Evolutionary conservation across 2,888 invertebrate genomes (phyloP).

Genomic region (Drosophila peninsularis): DNA sequence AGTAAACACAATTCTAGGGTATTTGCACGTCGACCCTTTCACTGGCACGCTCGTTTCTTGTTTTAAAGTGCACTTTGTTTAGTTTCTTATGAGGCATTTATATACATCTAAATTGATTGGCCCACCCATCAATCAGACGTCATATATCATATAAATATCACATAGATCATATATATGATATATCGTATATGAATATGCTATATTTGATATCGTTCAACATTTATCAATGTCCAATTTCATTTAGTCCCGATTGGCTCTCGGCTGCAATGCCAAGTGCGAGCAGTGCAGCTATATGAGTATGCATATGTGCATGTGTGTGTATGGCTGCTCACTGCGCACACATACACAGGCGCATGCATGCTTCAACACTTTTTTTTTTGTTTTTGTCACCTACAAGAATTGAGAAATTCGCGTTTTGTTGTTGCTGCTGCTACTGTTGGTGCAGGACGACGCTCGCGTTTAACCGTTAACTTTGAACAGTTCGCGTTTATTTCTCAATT

Average conservation of each 20-base stretch:
- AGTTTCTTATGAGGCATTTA: conserved; percentile 10
- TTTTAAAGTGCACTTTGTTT: conserved; percentile 16
- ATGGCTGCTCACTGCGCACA: not conserved
- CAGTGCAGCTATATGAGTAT: not conserved
- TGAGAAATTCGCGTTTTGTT: conserved; percentile 12
- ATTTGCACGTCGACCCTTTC: not conserved
- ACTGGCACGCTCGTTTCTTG: not conserved
- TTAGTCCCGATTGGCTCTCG: conserved; percentile 5
- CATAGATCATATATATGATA: conserved; percentile 9
- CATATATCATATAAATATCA: conserved; percentile 11
- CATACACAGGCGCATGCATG: not conserved
- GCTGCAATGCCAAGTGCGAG: conserved; percentile 13
- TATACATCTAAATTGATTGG: conserved; percentile 24
- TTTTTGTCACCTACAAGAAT: conserved; percentile 22
- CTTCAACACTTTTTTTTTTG: not conserved
- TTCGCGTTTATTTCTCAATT: conserved; percentile 19
- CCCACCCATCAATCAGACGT: conserved; percentile 29
- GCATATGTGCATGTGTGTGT: not conserved
- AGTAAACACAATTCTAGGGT: not conserved
- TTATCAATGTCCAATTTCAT: conserved; percentile 26
- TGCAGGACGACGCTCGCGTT: conserved; percentile 23
- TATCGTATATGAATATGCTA: conserved; percentile 5
- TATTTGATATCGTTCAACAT: conserved; percentile 23
- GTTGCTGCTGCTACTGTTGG: not conserved
- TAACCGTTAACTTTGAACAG: conserved; percentile 18